Evolutionary conservation across 1,140 invertebrate species (phyloP), one percentile per base, ranked within the genome.

Genomic region (Leptopilina boulardi): DNA sequence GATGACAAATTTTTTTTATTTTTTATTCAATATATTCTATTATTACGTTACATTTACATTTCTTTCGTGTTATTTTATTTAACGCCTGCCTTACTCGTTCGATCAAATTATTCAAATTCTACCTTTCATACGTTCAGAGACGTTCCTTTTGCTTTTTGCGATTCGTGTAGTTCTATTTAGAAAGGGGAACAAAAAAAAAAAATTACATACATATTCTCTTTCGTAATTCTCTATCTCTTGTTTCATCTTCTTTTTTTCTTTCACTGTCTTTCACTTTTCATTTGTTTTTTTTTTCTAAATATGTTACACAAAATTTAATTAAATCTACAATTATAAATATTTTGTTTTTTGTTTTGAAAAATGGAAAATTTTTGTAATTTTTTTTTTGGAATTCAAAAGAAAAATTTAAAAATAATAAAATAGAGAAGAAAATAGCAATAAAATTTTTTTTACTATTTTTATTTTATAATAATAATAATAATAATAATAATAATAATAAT

Each of bases 31-130:
- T n/a, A n/a, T n/a, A n/a, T 51, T 51, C 47, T n/a, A 51, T 51
- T 51, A 51, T 6, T n/a, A 18, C 47, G 15, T 51, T 51, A 51
- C 5, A 18, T 18, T 51, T n/a, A 51, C 15, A n/a, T 51, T 51
- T 18, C 34, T 18, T 51, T 51, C 47, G 2, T 8, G 13, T 51
- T 51, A 51, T 51, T 51, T 51, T 51, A 51, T 51, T 51, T 51
- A 51, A 51, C 47, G 42, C 42, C 42, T 18, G 47, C 47, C 47
- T 51, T 51, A n/a, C 47, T 51, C 47, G 47, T 51, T n/a, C 15
- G 15, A n/a, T 51, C 47, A 51, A 51, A 51, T 51, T 51, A 51
- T 51, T 51, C n/a, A 51, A 51, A 51, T 51, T 51, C 47, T 18
- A 47, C 42, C 42, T 47, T 47, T 51, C n/a, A 51, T 51, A 38